Base-by-base conservation (phyloP, 2,888 invertebrate species). In the Leucophenga montana region DNA sequence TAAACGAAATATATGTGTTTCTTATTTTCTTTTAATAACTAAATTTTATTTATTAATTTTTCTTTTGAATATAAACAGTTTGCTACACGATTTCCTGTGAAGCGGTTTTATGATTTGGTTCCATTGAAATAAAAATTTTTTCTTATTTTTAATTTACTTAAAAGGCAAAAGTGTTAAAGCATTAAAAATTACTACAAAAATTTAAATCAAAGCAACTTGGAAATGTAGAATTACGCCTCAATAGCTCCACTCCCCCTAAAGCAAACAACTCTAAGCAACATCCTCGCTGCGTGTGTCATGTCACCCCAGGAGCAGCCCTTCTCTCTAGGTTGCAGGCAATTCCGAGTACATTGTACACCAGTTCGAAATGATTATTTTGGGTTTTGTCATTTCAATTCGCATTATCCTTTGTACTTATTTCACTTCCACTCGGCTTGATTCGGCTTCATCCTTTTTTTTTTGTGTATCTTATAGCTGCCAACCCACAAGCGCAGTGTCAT, bases 341-440 rank as follows among this genome's bases (percentile, higher is more conserved):
- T 18, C 11, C 57, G 46, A 64, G 62, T 64, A 64, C 62, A 64
- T 64, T 48, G 46, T 46, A 48, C 46, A 64, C 62, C 62, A 64
- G 69, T 73, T 70, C 67, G 67, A 84, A 84, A 84, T 85, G 84
- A 85, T 84, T 85, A 83, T 84, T 83, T 84, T 75, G 81, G 84
- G 84, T 84, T 83, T 84, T 84, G 83, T 85, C 84, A 85, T 85
- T 85, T 84, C 85, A 81, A 83, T 85, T 85, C 85, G 79, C 85
- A 85, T 85, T 85, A 85, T 85, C 84, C 82, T 81, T 77, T 78
- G 84, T 83, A 83, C 85, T 85, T 81, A 82, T 85, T 85, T 83
- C 80, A 83, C 79, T 84, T 72, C 67, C 56, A 56, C 48, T 54
- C 39, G 14, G 16, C n/a, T 57, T 4, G 27, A 20, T 57, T 57